Base-by-base conservation (phyloP, 2,888 invertebrate genomes). In the Micoletzkya japonica region DNA sequence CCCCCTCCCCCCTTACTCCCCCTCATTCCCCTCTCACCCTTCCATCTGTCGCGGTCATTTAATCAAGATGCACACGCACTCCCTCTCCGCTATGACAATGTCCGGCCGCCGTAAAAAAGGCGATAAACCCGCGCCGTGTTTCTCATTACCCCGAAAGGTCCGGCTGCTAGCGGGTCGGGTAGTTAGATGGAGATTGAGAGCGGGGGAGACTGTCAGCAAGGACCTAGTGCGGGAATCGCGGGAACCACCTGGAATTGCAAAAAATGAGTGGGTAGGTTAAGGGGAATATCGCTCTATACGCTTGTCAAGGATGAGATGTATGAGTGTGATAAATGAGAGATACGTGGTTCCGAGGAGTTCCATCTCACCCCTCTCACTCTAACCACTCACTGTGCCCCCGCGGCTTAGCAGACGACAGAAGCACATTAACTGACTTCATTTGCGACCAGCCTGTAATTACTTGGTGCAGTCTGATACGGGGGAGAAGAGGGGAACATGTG, bases 101-200 rank as follows among this genome's bases (percentile, higher is more conserved):
- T 10, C 17, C 14, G 24, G 30, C 7, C 44, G 70, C 68, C 39
- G 58, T 68, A 68, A 68, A 68, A 68, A 68, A 68, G 68, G 66
- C 66, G 66, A 66, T 66, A 66, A 66, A 56, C 52, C 44, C n/a
- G n/a, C n/a, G n/a, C n/a, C 50, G 57, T 68, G 57, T 58, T 68
- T 68, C 68, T 68, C 68, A 68, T 68, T 68, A 68, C 68, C 68
- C 68, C 49, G 58, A 68, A 58, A 68, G 68, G 68, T 58, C 28
- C 28, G 68, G 56, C 56, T 17, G 10, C 56, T 10, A 58, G 32
- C 26, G 26, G 26, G 34, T 26, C 36, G 24, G 49, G 49, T 49
- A 37, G 30, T 17, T 20, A 34, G n/a, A 61, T 44, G 49, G n/a
- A 20, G 26, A 32, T 7, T 14, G 64, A 52, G 54, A 17, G 26